These are phyloP conservation scores for Scopus umbretta DNA, from an alignment of 2,113 vertebrate species.

Conservation along the genomic window DNA sequence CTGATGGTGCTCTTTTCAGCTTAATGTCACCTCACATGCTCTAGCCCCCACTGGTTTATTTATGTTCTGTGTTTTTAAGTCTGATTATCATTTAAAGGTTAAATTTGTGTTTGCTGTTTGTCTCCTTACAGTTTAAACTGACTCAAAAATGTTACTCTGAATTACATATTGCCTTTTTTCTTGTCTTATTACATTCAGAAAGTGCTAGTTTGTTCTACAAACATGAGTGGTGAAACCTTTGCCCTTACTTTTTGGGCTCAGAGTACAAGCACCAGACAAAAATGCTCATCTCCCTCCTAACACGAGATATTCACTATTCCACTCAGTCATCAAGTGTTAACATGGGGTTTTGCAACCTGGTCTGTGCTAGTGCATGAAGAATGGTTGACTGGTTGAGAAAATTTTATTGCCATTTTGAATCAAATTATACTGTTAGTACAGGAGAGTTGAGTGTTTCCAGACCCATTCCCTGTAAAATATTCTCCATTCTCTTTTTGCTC, in stretches of 20 bases:
- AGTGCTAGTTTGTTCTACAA: neutral
- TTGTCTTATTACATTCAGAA: neutral
- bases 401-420: neutral
- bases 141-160: neutral
- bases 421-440: neutral
- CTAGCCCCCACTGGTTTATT: neutral
- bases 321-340: neutral
- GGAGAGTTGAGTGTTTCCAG: neutral
- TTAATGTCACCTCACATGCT: neutral
- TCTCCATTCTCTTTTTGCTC: neutral
- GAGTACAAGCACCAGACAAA: neutral
- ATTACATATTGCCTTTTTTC: neutral
- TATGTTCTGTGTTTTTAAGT: neutral
- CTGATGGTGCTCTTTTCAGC: neutral
- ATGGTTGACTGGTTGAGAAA: neutral
- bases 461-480: neutral
- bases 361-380: neutral
- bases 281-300: neutral
- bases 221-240: neutral
- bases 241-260: neutral
- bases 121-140: neutral
- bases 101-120: neutral
- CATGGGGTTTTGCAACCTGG: neutral
- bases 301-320: neutral
- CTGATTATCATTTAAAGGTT: neutral